A percentile compares a stretch with the other conserved stretches of the same genome.
Evolutionary conservation across 64 coral and sea anemone genomes (phyloP).

Genomic region (Dendronephthya gigantea): DNA sequence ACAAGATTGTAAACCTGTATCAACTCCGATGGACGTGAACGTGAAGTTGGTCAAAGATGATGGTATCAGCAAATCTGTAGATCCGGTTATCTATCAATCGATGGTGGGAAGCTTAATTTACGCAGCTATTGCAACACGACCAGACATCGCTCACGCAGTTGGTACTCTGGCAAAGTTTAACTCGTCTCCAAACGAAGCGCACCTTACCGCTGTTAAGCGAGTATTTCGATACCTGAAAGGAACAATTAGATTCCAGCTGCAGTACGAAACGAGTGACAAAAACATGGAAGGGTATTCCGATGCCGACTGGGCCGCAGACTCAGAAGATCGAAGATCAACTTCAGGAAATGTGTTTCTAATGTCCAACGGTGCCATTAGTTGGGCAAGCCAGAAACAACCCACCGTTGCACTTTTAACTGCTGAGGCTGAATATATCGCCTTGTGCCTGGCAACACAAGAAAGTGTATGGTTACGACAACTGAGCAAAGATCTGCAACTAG

Average conservation of each 20-base stretch:
- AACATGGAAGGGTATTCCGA: not conserved
- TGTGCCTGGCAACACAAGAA: conserved; percentile 4
- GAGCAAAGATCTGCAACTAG: not conserved
- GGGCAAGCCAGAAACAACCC: not conserved
- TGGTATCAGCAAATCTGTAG: not conserved
- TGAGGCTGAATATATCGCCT: not conserved
- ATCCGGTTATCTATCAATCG: conserved; percentile 29
- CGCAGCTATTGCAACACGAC: conserved; percentile 14
- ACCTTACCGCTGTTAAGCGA: not conserved
- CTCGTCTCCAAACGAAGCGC: not conserved
- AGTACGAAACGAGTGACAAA: not conserved
- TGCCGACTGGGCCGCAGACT: not conserved
- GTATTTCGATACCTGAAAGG: not conserved
- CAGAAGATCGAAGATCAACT: not conserved
- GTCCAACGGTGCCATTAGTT: not conserved
- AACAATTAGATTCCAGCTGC: not conserved
- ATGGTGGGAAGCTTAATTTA: conserved; percentile 29
- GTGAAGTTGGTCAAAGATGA: not conserved
- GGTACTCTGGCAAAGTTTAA: conserved; percentile 12
- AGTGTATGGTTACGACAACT: not conserved
- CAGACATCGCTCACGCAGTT: conserved; percentile 19
- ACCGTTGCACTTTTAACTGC: not conserved
- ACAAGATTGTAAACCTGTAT: not conserved
- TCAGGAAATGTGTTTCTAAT: not conserved
- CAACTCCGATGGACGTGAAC: not conserved